A percentile compares a stretch with the other conserved stretches of the same genome.
These are phyloP conservation scores for Mythimna lalbum DNA, from an alignment of 2,888 invertebrate genomes.

Conservation along the genomic window DNA sequence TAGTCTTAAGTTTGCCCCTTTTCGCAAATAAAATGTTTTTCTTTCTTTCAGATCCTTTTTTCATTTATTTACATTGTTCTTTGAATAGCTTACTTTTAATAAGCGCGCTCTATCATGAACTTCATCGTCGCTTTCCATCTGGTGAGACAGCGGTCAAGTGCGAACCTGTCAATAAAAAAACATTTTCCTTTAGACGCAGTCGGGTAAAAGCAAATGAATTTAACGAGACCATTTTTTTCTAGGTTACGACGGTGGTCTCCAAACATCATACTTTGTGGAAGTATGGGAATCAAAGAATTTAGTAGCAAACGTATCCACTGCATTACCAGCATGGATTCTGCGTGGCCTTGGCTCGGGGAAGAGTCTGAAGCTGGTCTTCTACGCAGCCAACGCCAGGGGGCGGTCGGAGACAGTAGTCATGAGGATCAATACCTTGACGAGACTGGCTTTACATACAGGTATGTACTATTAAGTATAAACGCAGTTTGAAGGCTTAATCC, in stretches of 20 bases:
- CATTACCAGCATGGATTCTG: constrained; percentile 94
- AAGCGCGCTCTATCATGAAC: too few relatives aligned
- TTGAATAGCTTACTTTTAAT: too few relatives aligned
- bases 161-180: too few relatives aligned
- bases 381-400: constrained; percentile 96
- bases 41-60: too few relatives aligned
- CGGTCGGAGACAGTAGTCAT: constrained; percentile 92
- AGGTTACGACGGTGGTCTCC: constrained; percentile 95
- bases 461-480: not conserved
- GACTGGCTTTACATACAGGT: constrained; percentile 84
- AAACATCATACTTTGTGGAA: constrained; percentile 93
- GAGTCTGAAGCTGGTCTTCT: constrained; percentile 94
- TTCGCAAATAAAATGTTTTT: too few relatives aligned
- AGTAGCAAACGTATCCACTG: constrained; percentile 93
- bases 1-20: too few relatives aligned
- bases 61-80: too few relatives aligned
- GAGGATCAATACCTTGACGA: constrained; percentile 81
- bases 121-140: too few relatives aligned
- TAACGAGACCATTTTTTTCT: constrained; percentile 52
- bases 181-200: too few relatives aligned
- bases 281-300: constrained; percentile 92
- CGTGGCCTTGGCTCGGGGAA: constrained; percentile 95
- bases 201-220: not conserved
- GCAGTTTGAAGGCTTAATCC: too few relatives aligned
- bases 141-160: too few relatives aligned